Conservation (phyloP, 2,888 invertebrate genomes). For the Ophioninae sp. region DNA sequence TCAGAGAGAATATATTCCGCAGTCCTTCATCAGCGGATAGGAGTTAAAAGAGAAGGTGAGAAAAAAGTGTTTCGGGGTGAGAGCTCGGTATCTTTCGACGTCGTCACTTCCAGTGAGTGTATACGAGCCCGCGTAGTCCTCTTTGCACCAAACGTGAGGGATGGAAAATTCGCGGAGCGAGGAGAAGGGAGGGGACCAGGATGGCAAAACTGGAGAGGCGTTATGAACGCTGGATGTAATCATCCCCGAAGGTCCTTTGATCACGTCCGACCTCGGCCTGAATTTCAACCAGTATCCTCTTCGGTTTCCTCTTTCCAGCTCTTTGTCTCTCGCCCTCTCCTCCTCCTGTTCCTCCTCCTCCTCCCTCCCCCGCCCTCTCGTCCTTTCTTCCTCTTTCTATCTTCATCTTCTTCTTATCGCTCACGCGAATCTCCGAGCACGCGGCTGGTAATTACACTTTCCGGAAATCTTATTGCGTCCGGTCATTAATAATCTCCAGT, state of each 20-base stretch:
- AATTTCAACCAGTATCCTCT: slow-evolving; percentile 53
- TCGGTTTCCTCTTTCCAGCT: slow-evolving; percentile 26
- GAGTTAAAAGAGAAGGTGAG: neutral
- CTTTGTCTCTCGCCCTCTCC: neutral
- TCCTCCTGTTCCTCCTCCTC: slow-evolving; percentile 1
- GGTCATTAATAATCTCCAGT: slow-evolving; percentile 56
- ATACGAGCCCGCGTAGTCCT: neutral
- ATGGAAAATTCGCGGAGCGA: neutral
- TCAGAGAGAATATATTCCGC: slow-evolving; percentile 28
- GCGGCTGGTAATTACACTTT: slow-evolving; percentile 52
- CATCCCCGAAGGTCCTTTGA: slow-evolving; percentile 58
- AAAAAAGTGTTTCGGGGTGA: neutral
- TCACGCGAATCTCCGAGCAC: slow-evolving; percentile 40
- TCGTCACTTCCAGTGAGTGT: neutral
- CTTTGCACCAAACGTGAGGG: slow-evolving; percentile 17
- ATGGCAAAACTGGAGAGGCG: slow-evolving; percentile 44
- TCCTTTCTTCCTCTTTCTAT: neutral
- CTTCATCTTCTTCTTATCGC: slow-evolving; percentile 49
- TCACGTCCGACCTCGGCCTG: slow-evolving; percentile 47
- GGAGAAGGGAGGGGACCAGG: no score
- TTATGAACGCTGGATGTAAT: slow-evolving; percentile 51
- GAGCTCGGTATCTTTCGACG: slow-evolving; percentile 9
- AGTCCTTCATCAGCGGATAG: slow-evolving; percentile 26
- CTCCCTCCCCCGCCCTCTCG: slow-evolving; percentile 16
- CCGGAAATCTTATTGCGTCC: slow-evolving; percentile 59